Evolutionary conservation across 2,113 vertebrate genomes (phyloP).

Genomic region (Perccottus glenii): DNA sequence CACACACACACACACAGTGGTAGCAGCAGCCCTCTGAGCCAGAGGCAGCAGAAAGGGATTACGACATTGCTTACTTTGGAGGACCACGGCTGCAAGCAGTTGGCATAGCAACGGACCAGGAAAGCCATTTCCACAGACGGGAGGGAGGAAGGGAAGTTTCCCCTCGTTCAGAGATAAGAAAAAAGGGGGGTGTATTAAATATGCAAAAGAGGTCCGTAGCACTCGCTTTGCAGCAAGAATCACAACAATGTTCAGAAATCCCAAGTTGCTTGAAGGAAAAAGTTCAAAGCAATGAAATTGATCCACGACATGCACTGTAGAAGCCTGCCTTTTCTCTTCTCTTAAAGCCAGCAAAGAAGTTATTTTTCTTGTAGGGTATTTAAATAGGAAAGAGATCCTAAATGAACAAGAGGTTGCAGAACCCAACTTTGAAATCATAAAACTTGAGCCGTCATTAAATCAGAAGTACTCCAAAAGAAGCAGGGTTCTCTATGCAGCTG

Average conservation of each 20-base stretch:
- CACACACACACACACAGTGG: constrained; percentile 16
- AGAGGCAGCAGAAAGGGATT: constrained; percentile 61
- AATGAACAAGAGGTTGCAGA: constrained; percentile 1
- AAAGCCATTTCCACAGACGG: constrained; percentile 92
- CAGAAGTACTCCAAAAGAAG: constrained; percentile 15
- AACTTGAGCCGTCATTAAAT: not conserved
- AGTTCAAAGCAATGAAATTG: not conserved
- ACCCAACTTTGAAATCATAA: not conserved
- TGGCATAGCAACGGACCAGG: constrained; percentile 99
- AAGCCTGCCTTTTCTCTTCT: not conserved
- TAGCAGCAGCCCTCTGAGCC: constrained; percentile 42
- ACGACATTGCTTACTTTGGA: constrained; percentile 96
- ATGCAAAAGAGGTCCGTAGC: constrained; percentile 9
- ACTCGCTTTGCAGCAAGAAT: constrained; percentile 15
- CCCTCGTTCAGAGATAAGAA: constrained; percentile 64
- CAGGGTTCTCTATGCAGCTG: constrained; percentile 44
- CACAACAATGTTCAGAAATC: constrained; percentile 7
- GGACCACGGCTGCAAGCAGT: constrained; percentile 99
- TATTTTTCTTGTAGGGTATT: not conserved
- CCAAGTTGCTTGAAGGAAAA: constrained; percentile 6
- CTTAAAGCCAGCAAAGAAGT: not conserved
- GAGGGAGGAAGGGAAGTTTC: constrained; percentile 84
- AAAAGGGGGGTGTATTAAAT: constrained; percentile 19
- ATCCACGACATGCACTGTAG: not conserved
- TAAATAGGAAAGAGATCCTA: constrained; percentile 17